Conservation (phyloP, 2,113 vertebrate species). For the Etia nguti region DNA sequence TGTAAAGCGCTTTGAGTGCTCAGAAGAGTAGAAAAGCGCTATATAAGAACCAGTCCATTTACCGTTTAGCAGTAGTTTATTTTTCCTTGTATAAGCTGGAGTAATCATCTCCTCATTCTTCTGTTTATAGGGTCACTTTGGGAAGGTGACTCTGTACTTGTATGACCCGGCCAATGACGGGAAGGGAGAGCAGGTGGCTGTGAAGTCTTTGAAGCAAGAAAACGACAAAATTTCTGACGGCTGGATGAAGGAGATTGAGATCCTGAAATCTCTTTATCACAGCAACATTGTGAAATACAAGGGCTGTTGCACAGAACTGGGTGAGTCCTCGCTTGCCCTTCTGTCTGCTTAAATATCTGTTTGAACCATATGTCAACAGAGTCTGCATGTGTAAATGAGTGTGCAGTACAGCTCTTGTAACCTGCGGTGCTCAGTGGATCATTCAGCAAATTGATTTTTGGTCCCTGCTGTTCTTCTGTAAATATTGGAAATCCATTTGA, state of each 20-base stretch:
- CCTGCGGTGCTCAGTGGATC: not conserved
- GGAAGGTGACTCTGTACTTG: constrained; percentile 85
- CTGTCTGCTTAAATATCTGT: not conserved
- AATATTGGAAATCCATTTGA: constrained; percentile 1
- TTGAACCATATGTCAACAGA: not conserved
- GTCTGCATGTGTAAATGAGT: not conserved
- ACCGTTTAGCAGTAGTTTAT: not conserved
- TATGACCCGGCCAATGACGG: constrained; percentile 88
- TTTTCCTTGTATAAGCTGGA: not conserved
- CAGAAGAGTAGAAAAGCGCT: no score
- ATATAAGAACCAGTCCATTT: no score
- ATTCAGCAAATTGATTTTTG: constrained; percentile 9
- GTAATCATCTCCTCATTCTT: not conserved
- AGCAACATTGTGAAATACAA: constrained; percentile 92
- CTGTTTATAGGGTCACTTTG: constrained; percentile 85
- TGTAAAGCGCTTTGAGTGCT: no score
- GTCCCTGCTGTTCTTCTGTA: not conserved
- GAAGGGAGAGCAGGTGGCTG: constrained; percentile 87
- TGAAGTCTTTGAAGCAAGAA: constrained; percentile 87
- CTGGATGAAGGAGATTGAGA: constrained; percentile 88
- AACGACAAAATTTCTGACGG: constrained; percentile 70
- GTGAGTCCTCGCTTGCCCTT: constrained; percentile 58
- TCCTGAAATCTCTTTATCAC: constrained; percentile 85
- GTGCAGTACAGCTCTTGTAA: not conserved
- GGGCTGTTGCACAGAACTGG: constrained; percentile 86